A percentile compares a stretch with the other conserved stretches of the same genome.
phyloP scores from a whole-genome alignment of 2,888 invertebrate genomes.

The Orthosia incerta region DNA sequence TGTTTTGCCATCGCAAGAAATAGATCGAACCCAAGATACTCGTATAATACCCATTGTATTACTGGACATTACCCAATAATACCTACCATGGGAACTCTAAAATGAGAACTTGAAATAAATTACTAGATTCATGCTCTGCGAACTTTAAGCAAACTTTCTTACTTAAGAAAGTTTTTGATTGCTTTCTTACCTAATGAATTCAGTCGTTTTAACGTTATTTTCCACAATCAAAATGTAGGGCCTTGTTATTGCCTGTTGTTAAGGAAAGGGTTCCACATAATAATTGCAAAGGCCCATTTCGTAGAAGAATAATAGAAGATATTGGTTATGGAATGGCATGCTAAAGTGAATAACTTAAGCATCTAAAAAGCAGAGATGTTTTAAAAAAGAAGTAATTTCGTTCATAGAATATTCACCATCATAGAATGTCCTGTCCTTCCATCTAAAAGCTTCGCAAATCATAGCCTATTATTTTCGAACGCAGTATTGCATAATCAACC shows the following conservation, averaged over 20 bases:
- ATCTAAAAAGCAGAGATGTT: no score
- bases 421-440: background rate
- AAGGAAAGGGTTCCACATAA: background rate
- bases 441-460: background rate
- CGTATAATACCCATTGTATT: no score
- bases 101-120: conserved; percentile 24
- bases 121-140: conserved; percentile 7
- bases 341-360: background rate
- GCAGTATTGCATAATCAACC: conserved; percentile 11
- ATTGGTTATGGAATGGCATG: background rate
- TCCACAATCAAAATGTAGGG: background rate
- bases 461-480: background rate
- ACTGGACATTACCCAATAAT: background rate
- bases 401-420: background rate
- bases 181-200: conserved; percentile 15
- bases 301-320: no score
- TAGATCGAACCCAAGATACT: background rate
- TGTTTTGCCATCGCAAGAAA: no score
- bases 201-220: conserved; percentile 4
- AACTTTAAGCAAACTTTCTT: conserved; percentile 27
- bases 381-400: no score
- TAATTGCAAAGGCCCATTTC: background rate
- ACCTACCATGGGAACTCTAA: background rate
- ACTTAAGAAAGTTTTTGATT: conserved; percentile 31
- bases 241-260: background rate